Evolutionary conservation across 2,113 vertebrate species (phyloP).

Genomic region (Pollimyrus isidori): DNA sequence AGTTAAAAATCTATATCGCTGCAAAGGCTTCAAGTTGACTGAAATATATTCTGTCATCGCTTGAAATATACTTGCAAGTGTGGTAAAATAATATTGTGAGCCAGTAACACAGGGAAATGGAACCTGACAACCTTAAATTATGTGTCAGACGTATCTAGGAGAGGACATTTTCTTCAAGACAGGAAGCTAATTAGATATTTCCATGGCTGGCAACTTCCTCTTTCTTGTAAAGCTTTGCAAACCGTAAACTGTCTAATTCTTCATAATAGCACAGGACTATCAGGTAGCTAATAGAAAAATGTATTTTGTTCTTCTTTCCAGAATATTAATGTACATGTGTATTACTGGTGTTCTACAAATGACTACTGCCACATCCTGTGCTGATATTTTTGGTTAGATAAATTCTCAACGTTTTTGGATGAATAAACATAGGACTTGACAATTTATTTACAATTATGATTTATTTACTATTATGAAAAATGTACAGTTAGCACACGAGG

Average conservation of each 20-base stretch:
- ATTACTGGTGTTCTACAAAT: not conserved
- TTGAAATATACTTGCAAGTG: not conserved
- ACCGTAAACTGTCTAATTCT: conserved; percentile 13
- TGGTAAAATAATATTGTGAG: conserved; percentile 14
- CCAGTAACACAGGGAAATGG: conserved; percentile 5
- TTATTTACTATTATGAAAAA: not conserved
- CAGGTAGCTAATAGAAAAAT: not conserved
- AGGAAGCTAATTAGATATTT: conserved; percentile 24
- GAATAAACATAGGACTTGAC: not conserved
- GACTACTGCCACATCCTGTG: not conserved
- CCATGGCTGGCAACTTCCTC: conserved; percentile 13
- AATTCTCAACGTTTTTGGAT: not conserved
- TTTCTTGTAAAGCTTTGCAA: conserved; percentile 11
- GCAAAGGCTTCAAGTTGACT: not conserved
- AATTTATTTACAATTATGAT: not conserved
- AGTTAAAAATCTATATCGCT: not conserved
- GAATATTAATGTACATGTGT: not conserved
- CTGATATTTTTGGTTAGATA: not conserved
- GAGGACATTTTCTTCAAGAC: conserved; percentile 10
- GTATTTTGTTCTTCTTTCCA: not conserved
- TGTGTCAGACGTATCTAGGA: conserved; percentile 13
- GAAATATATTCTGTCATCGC: conserved; percentile 14
- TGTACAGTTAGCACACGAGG: not conserved
- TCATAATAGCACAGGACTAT: not conserved
- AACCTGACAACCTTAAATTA: conserved; percentile 22